These are phyloP conservation scores for Galleria mellonella DNA, from an alignment of 1,140 invertebrate genomes.

Conservation along the genomic window DNA sequence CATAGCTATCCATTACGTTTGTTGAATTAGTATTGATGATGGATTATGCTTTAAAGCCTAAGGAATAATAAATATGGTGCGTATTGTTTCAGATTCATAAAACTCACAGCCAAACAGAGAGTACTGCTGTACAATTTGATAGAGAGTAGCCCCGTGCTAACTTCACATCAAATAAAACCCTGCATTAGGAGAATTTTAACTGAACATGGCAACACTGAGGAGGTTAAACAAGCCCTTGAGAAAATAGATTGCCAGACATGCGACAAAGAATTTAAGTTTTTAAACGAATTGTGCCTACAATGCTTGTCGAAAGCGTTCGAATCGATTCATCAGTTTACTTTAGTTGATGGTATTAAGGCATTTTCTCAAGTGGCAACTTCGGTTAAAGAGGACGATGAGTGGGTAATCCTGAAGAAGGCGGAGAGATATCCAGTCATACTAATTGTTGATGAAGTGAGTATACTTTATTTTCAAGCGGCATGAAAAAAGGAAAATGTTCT, in stretches of 20 bases:
- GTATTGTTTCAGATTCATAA: conserved; percentile 53
- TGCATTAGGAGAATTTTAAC: conserved; percentile 53
- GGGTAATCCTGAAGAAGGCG: conserved; percentile 52
- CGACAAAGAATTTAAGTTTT: conserved; percentile 35
- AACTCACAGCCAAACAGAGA: conserved; percentile 50
- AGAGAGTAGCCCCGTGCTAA: conserved; percentile 31
- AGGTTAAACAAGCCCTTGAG: conserved; percentile 26
- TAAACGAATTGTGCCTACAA: conserved; percentile 68
- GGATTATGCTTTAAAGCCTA: too few relatives aligned
- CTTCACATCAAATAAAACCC: conserved; percentile 46
- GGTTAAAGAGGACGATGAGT: conserved; percentile 45
- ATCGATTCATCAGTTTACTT: conserved; percentile 49
- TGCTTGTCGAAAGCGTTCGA: conserved; percentile 71
- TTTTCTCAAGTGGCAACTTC: conserved; percentile 57
- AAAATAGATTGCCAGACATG: conserved; percentile 32
- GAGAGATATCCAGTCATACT: conserved; percentile 77
- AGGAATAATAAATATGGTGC: too few relatives aligned
- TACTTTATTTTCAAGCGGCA: not conserved
- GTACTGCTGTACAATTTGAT: conserved; percentile 59
- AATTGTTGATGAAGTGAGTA: conserved; percentile 79
- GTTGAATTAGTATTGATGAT: too few relatives aligned
- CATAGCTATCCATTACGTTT: too few relatives aligned
- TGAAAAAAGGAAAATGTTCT: too few relatives aligned
- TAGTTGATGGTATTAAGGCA: conserved; percentile 59
- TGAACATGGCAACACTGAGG: conserved; percentile 44